Base-by-base conservation (phyloP, 2,888 invertebrate species). In the Falcaria lacertinaria region DNA sequence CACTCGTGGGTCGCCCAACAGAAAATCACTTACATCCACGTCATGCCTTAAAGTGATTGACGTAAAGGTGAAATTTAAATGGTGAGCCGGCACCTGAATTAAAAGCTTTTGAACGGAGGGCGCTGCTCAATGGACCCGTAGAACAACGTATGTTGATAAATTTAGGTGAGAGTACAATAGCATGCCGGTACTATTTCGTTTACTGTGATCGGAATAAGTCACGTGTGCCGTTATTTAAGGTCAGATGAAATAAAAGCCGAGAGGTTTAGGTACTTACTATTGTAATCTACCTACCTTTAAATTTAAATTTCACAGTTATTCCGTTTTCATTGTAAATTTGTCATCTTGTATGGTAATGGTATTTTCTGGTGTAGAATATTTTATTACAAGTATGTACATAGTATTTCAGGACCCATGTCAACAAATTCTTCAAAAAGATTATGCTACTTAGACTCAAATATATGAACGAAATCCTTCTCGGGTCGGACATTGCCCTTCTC, bases 71-170 rank as follows among this genome's bases (percentile, higher is more conserved):
- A 37, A 37, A 37, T 22, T 37, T 22, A 22, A 22, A 37, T 37
- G 37, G 22, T 8, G 13, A 15, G 7, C 14, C 15, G 25, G 22
- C 22, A 17, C 15, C 22, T 37, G 37, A 37, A 37, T 37, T 37
- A 37, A 35, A 37, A 37, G 37, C 37, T 22, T 37, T 2, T n/a
- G 16, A 37, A 22, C 14, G 22, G 22, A 37, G 22, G 37, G 14
- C 15, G 19, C n/a, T 35, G 35, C 16, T 37, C 22, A 22, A 36
- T 14, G 37, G 15, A 14, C 14, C 22, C 22, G 51, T 47, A 53
- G 49, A 63, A 63, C 41, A 52, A 48, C 40, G 33, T 46, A 48
- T 46, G 54, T 45, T 56, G 60, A 54, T 48, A 52, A 60, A 63
- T 63, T 60, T 60, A 63, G 48, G 37, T 37, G 7, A 6, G 41